Evolutionary conservation across 2,888 invertebrate species (phyloP).

Genomic region (Cremastinae sp.): DNA sequence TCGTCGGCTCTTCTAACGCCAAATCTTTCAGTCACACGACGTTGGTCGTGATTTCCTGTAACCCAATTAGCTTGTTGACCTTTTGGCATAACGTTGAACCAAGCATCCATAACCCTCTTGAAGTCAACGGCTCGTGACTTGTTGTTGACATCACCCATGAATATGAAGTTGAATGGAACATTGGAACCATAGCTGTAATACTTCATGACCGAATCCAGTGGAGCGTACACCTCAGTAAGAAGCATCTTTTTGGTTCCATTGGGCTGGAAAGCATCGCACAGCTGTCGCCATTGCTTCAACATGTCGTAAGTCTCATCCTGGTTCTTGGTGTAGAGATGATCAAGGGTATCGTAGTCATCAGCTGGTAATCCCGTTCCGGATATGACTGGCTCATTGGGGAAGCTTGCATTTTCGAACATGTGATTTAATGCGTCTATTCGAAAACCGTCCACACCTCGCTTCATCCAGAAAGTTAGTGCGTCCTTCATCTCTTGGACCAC

Average conservation of each 20-base stretch:
- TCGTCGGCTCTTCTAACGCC: conserved; percentile 81
- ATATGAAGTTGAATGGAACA: conserved; percentile 86
- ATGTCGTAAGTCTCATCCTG: conserved; percentile 77
- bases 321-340: conserved; percentile 78
- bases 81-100: conserved; percentile 83
- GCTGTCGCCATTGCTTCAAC: conserved; percentile 82
- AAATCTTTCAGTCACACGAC: conserved; percentile 80
- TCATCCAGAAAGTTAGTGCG: conserved; percentile 83
- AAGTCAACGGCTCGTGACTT: conserved; percentile 82
- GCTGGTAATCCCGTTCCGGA: conserved; percentile 62
- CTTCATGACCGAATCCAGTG: conserved; percentile 81
- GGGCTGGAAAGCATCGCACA: conserved; percentile 81
- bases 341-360: conserved; percentile 73
- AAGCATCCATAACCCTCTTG: conserved; percentile 81
- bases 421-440: conserved; percentile 81
- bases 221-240: conserved; percentile 85
- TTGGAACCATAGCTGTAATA: conserved; percentile 81
- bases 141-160: conserved; percentile 80
- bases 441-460: conserved; percentile 84
- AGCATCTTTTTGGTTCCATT: conserved; percentile 77
- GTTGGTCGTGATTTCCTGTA: conserved; percentile 84
- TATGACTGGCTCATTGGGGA: conserved; percentile 73
- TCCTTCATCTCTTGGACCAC: conserved; percentile 82
- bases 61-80: conserved; percentile 87
- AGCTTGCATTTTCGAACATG: conserved; percentile 70